Base-by-base conservation (phyloP, 2,797 vertebrate genomes). In the Tympanoctomys barrerae region DNA sequence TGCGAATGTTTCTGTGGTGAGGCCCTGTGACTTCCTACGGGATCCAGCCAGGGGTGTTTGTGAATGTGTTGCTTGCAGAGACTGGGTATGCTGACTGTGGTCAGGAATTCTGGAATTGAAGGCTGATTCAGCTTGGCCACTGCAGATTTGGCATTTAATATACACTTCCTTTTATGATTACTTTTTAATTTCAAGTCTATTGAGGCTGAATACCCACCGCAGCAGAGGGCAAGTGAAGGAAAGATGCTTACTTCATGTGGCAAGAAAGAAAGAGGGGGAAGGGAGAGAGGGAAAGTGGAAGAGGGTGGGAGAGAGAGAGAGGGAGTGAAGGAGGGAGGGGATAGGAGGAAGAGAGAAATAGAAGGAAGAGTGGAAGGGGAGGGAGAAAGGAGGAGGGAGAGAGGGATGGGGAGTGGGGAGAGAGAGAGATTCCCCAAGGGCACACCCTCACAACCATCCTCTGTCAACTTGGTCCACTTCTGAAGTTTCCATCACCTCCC, bases 171-270 rank as follows among this genome's bases (percentile, higher is more conserved):
- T 94, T 80, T 87, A 73, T 78, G 59, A 12, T 87, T 93, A 73
- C 81, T 94, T 96, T 70, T 97, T 95, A 66, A 39, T 90, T 90
- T 54, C 36, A 46, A 62, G 36, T 12, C 2, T 33, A 31, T 78
- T 19, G 57, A 59, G 14, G 24, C 11, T 46, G 24, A 28, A 52
- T 2, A 16, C 28, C 42, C 46, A 52, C 9, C 75, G 33, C 9
- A 11, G 14, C 46, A 78, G 75, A 52, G 8, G 28, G 46, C 21
- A 18, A 16, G 42, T 49, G 75, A 52, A 78, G 46, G 28, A 78
- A 1, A 78, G 42, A 49, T 19, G 28, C 26, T 33, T 9, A 52
- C 46, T 31, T 78, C 75, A 52, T 31, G 46, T 31, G 75, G 46
- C 73, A 26, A 49, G 42, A 78, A 8, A 22, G 14, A 78, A 9